Base-by-base conservation (phyloP, 2,113 vertebrate species). In the Hystrix cristata region DNA sequence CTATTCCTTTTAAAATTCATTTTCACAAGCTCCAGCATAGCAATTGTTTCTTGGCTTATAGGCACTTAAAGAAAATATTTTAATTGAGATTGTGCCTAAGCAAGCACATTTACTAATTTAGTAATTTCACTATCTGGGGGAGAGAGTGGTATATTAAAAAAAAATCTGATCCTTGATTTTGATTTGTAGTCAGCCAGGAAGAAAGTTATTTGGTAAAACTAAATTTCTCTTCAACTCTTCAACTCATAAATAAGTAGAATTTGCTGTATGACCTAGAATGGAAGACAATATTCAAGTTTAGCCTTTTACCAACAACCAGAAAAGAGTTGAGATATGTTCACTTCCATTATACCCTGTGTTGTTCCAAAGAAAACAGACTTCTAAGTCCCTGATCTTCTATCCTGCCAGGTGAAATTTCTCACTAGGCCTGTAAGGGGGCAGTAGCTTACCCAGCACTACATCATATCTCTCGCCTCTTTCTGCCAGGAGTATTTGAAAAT, bases 11-110 rank as follows among this genome's bases (percentile, higher is more conserved):
- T 88, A 82, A 94, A 95, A 89, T 91, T 96, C 59, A 97, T 94
- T 96, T 96, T 65, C 93, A 21, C 78, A 72, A 97, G 21, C 83
- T 87, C 43, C 85, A 93, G 51, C 31, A 1, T 86, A 97, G 95
- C 46, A 93, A 87, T 97, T 96, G 34, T 67, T 93, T 92, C 18
- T 93, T 94, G 46, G 38, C 62, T 96, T 94, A 21, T 67, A 97
- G 83, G n/a, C 4, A 53, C 67, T 88, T 62, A 1, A 87, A 81
- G 71, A 19, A 98, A 97, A 69, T 21, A 59, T 87, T 98, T 96
- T 93, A 97, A 87, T 95, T 96, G 96, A 96, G 62, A 95, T 69
- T 81, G 67, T 57, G 34, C 65, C 69, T 96, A 96, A 97, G 88
- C 79, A 98, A 97, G 94, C 57, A 46, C 65, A 1, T 21, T 97